phyloP scores from a whole-genome alignment of 1,140 invertebrate genomes.

The Homalodisca vitripennis region DNA sequence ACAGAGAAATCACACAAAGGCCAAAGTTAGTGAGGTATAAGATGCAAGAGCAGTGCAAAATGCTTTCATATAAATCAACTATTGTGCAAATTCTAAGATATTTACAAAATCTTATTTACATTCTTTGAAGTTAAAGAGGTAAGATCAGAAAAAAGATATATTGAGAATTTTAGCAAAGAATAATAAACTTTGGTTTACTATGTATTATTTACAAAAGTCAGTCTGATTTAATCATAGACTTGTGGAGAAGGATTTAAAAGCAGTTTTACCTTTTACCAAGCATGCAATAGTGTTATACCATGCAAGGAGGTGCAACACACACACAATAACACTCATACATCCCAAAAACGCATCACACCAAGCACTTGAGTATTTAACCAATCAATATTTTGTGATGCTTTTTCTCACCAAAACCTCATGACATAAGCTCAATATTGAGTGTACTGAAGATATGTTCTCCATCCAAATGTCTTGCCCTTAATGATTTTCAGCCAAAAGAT shows the following conservation, averaged over 20 bases:
- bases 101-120: slow-evolving; percentile 23
- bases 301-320: slow-evolving; percentile 21
- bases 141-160: neutral
- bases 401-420: slow-evolving; percentile 18
- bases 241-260: slow-evolving; percentile 38
- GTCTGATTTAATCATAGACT: slow-evolving; percentile 31
- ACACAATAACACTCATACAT: neutral
- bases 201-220: slow-evolving; percentile 12
- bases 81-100: slow-evolving; percentile 1
- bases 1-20: slow-evolving; percentile 33
- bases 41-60: slow-evolving; percentile 21
- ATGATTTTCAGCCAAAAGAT: slow-evolving; percentile 2
- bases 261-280: slow-evolving; percentile 31
- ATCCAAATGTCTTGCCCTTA: neutral
- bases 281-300: slow-evolving; percentile 1
- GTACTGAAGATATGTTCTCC: neutral
- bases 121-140: neutral
- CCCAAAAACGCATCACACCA: slow-evolving; percentile 1
- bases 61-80: slow-evolving; percentile 3
- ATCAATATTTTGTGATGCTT: neutral
- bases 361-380: neutral
- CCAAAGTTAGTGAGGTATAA: slow-evolving; percentile 33
- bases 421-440: slow-evolving; percentile 12
- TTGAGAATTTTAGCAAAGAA: too few relatives aligned
- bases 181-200: too few relatives aligned